Conservation (phyloP, 2,888 invertebrate genomes). For the Agrotis clavis region DNA sequence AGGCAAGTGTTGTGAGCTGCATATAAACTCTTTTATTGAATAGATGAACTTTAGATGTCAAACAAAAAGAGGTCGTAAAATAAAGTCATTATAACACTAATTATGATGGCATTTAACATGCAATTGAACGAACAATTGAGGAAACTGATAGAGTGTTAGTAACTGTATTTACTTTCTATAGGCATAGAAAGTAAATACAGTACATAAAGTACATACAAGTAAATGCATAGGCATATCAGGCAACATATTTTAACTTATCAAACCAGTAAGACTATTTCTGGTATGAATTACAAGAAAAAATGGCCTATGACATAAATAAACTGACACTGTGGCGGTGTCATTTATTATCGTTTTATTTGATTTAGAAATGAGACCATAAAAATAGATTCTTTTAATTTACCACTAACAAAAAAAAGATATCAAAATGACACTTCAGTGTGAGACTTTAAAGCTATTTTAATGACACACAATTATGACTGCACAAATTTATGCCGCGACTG, state of each 20-base stretch:
- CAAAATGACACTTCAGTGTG: too few relatives aligned
- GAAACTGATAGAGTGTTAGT: not conserved
- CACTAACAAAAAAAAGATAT: not conserved
- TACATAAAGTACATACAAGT: too few relatives aligned
- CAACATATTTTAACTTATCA: not conserved
- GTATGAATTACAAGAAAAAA: too few relatives aligned
- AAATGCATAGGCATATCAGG: too few relatives aligned
- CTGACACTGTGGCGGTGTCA: too few relatives aligned
- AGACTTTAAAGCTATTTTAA: slow-evolving; percentile 6
- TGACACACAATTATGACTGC: not conserved
- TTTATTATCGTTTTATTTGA: not conserved
- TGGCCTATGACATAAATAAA: not conserved
- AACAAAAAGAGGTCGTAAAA: slow-evolving; percentile 1
- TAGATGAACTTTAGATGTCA: slow-evolving; percentile 18
- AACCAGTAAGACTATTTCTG: too few relatives aligned
- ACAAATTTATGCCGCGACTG: slow-evolving; percentile 28
- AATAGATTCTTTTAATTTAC: not conserved
- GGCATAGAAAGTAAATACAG: too few relatives aligned
- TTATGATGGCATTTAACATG: not conserved
- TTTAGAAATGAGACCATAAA: too few relatives aligned
- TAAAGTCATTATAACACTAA: not conserved
- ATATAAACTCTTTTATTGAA: slow-evolving; percentile 24
- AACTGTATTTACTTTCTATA: not conserved
- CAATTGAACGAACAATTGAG: too few relatives aligned
- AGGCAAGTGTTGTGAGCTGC: slow-evolving; percentile 7